Conservation (phyloP, 2,113 vertebrate species). For the Cisticola juncidis region DNA sequence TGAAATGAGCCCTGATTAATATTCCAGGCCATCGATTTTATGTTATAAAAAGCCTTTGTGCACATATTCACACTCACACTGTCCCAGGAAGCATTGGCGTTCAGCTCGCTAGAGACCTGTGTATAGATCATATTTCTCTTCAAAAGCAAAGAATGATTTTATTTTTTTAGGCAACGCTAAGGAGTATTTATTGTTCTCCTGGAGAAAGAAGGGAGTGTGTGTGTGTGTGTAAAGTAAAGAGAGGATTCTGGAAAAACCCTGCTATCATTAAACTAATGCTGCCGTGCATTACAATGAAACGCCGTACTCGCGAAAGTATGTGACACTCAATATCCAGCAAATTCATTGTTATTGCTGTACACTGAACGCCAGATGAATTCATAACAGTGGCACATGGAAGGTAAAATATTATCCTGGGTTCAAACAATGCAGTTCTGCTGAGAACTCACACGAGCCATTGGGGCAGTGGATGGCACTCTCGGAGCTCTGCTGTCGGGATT, state of each 20-base stretch:
- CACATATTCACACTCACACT: background rate
- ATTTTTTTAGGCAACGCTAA: conserved; percentile 17
- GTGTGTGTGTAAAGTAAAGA: background rate
- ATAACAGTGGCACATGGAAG: conserved; percentile 1
- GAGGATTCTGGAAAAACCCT: conserved; percentile 2
- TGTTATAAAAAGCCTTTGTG: background rate
- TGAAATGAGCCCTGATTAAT: background rate
- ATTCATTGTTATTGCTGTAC: conserved; percentile 47
- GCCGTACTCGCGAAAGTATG: background rate
- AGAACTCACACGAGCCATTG: background rate
- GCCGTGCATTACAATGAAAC: conserved; percentile 21
- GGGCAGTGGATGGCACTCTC: background rate
- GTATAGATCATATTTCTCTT: conserved; percentile 1
- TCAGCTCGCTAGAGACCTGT: background rate
- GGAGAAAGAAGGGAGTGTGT: background rate
- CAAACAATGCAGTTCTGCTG: background rate
- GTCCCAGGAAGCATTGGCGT: background rate
- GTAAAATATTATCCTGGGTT: conserved; percentile 25
- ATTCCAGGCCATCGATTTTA: background rate
- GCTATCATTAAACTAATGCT: background rate
- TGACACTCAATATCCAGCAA: conserved; percentile 47
- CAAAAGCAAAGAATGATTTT: conserved; percentile 25
- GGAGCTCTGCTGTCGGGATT: background rate
- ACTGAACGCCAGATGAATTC: conserved; percentile 51
- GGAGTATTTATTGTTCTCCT: conserved; percentile 42